Evolutionary conservation across 2,888 invertebrate genomes (phyloP).

Genomic region (Caenorhabditis imperialis): DNA sequence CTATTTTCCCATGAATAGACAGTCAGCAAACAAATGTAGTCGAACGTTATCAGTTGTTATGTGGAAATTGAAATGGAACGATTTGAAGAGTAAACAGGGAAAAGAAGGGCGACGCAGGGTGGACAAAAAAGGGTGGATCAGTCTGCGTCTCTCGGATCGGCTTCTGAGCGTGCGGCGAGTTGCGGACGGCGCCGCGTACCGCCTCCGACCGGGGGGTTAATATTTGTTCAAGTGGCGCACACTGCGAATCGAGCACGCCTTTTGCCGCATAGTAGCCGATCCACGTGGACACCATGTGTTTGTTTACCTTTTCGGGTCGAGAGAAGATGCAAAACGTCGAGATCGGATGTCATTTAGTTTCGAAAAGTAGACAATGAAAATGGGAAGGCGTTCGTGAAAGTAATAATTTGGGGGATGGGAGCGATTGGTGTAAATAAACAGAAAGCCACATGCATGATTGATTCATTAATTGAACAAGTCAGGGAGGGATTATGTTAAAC

Average conservation of each 20-base stretch:
- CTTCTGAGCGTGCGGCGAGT: conserved; percentile 14
- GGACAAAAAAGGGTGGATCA: neutral
- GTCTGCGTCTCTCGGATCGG: conserved; percentile 11
- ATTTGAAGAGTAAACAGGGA: no score
- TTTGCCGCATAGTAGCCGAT: conserved; percentile 32
- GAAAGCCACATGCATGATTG: no score
- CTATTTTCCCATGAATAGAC: no score
- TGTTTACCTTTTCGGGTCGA: conserved; percentile 40
- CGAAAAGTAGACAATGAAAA: no score
- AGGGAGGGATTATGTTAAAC: no score
- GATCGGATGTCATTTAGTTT: conserved; percentile 51
- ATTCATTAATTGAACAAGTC: no score
- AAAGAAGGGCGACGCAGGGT: no score
- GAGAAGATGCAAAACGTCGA: conserved; percentile 13
- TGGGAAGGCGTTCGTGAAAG: no score
- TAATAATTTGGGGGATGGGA: no score
- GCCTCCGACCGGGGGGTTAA: conserved; percentile 43
- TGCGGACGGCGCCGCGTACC: conserved; percentile 51
- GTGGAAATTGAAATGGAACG: neutral
- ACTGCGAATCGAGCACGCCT: conserved; percentile 20
- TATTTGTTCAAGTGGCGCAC: conserved; percentile 63
- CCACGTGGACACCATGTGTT: conserved; percentile 46
- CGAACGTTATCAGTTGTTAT: no score
- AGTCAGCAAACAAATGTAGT: no score
- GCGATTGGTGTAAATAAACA: no score